Evolutionary conservation across 2,113 vertebrate genomes (phyloP).

Genomic region (Pelusios castaneus): DNA sequence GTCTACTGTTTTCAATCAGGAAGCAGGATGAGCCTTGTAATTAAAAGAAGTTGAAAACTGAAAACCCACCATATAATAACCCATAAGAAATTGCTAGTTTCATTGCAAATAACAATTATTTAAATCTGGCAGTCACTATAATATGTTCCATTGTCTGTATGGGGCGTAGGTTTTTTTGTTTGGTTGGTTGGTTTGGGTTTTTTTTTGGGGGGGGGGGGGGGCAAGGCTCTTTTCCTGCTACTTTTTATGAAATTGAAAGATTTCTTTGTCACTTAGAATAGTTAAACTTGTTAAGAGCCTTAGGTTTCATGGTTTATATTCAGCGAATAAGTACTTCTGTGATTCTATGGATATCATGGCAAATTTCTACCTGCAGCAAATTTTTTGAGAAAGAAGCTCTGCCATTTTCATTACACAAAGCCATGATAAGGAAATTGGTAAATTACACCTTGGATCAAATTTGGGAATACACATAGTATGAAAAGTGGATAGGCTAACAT

Average conservation of each 20-base stretch:
- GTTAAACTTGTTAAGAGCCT: neutral
- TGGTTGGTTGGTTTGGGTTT: too few species aligned
- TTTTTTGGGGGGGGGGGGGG: too few species aligned
- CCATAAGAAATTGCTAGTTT: neutral
- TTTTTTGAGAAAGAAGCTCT: neutral
- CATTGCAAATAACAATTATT: neutral
- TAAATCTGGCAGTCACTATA: neutral
- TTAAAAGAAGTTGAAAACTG: constrained; percentile 9
- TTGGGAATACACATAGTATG: neutral
- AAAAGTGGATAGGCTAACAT: neutral
- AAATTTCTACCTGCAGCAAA: neutral
- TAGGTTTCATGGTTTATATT: neutral
- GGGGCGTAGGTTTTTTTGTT: neutral
- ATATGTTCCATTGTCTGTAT: neutral
- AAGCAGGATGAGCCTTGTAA: neutral
- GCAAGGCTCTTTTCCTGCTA: neutral
- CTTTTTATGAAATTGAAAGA: neutral
- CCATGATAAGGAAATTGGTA: neutral
- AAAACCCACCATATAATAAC: neutral
- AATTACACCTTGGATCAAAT: neutral
- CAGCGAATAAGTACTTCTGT: neutral
- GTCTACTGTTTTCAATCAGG: neutral
- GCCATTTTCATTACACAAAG: neutral
- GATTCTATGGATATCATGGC: neutral
- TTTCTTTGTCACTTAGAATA: neutral